These are phyloP conservation scores for Ia io DNA, from an alignment of 2,113 vertebrate species.

Conservation along the genomic window DNA sequence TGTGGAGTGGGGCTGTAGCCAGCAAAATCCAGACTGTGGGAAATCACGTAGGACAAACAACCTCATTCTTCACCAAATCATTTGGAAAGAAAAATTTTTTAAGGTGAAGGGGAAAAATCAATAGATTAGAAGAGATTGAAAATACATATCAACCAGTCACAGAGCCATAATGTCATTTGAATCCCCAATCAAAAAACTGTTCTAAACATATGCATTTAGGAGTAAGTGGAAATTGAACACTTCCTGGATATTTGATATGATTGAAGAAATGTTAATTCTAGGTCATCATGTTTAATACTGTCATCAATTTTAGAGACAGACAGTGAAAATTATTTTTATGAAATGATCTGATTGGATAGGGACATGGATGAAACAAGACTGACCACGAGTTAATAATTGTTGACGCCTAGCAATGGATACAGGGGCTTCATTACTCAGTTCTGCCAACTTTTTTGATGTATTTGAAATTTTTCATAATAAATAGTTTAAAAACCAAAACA, in stretches of 20 bases:
- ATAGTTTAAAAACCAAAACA: background rate
- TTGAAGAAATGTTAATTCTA: background rate
- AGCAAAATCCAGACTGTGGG: background rate
- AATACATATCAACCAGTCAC: background rate
- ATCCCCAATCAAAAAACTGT: background rate
- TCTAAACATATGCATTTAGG: background rate
- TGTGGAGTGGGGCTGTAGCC: background rate
- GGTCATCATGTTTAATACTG: background rate
- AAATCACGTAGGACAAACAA: background rate
- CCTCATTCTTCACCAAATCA: background rate
- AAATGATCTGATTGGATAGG: background rate
- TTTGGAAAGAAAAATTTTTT: background rate
- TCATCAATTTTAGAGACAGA: background rate
- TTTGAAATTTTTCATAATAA: constrained; percentile 9
- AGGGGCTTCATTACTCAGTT: background rate
- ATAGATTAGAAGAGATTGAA: background rate
- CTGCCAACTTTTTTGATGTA: background rate
- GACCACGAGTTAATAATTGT: background rate
- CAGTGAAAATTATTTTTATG: background rate
- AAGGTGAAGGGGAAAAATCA: background rate
- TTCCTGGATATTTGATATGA: background rate
- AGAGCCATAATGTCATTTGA: background rate
- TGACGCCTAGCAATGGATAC: background rate
- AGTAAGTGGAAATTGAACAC: background rate
- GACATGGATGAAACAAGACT: background rate